Evolutionary conservation across 2,888 invertebrate species (phyloP).

Genomic region (Acleris cristana): DNA sequence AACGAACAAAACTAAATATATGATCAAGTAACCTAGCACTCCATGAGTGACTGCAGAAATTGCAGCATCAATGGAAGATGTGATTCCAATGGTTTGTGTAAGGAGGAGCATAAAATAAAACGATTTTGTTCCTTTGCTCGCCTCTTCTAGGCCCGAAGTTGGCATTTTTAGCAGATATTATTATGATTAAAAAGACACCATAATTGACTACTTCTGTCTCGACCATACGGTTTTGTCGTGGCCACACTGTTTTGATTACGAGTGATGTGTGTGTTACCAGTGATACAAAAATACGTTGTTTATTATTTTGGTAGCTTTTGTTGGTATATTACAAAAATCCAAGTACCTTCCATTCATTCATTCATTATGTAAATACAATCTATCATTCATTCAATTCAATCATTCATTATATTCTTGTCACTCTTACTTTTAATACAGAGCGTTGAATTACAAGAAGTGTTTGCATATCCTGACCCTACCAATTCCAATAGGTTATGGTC

Average conservation of each 20-base stretch:
- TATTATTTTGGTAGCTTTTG: too few species aligned
- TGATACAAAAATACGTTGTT: too few species aligned
- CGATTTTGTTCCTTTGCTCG: constrained; percentile 47
- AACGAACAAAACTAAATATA: constrained; percentile 43
- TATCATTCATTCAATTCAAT: too few species aligned
- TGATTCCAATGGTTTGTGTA: constrained; percentile 54
- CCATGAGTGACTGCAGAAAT: constrained; percentile 53
- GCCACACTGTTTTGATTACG: background rate
- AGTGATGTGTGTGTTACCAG: background rate
- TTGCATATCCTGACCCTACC: too few species aligned
- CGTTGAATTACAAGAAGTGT: too few species aligned
- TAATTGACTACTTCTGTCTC: background rate
- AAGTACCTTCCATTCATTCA: too few species aligned
- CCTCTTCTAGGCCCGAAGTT: constrained; percentile 30
- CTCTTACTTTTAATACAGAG: too few species aligned
- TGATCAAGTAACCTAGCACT: constrained; percentile 54
- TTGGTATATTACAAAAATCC: too few species aligned
- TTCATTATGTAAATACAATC: too few species aligned
- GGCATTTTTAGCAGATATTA: background rate
- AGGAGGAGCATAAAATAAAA: constrained; percentile 54
- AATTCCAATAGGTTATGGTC: too few species aligned
- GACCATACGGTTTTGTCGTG: background rate
- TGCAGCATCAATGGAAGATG: constrained; percentile 53
- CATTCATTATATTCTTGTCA: too few species aligned
- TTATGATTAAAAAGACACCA: background rate